Base-by-base conservation (phyloP, 1,140 invertebrate species). In the Pseudomyrmex gracilis region DNA sequence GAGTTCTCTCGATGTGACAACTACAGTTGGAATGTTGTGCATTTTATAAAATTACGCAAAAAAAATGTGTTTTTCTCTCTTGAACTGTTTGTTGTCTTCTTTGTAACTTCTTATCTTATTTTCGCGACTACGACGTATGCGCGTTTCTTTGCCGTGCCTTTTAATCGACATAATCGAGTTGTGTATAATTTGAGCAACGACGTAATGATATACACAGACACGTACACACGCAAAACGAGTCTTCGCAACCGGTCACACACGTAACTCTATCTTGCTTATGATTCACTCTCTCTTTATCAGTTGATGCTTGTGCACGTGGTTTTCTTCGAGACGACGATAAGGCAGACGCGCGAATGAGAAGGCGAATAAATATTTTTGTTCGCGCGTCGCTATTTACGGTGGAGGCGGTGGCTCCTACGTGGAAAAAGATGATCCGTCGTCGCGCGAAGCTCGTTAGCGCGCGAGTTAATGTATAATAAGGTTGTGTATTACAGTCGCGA, bases 221-320 rank as follows among this genome's bases (percentile, higher is more conserved):
- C 34, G 1, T 34, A 34, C 34, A 34, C 34, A 34, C 34, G 34
- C 34, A 34, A 47, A 58, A 58, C 43, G 63, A 49, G 17, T 58
- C 24, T 71, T 71, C 53, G 45, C 57, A 80, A 80, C 66, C 76
- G 51, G 45, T 78, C 55, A 20, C 61, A 51, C 73, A 64, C 74
- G 51, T 84, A 80, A 78, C 34, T 83, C 63, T 84, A 80, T 84
- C 73, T 67, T 22, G 15, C 53, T 9, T 63, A 87, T 88, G 87
- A 88, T 85, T 88, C 87, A 88, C 76, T n/a, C 20, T n/a, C 20
- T 58, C 12, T 51, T 88, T 88, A 88, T 88, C 87, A 47, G 24
- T 58, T 43, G 22, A 53, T 60, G 85, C 67, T 85, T 57, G 73
- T 78, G 78, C 71, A 76, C 74, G 47, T 80, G 86, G 51, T 82